Evolutionary conservation across 2,888 invertebrate species (phyloP).

Genomic region (Synanthedon myopaeformis): DNA sequence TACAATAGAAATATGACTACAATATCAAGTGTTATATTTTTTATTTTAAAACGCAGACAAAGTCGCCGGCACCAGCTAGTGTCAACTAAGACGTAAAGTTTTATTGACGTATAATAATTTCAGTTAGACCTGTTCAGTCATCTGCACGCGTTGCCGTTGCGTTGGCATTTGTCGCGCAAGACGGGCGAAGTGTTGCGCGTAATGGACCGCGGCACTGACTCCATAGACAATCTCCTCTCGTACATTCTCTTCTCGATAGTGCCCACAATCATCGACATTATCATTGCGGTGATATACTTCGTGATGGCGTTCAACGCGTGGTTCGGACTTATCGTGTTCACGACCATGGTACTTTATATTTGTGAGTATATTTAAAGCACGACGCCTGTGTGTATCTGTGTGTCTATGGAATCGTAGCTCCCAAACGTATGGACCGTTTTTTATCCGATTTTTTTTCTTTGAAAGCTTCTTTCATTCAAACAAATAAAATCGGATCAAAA

Average conservation of each 20-base stretch:
- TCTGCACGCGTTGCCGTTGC: slow-evolving; percentile 88
- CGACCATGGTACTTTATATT: slow-evolving; percentile 93
- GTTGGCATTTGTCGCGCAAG: slow-evolving; percentile 95
- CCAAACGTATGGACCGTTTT: no score
- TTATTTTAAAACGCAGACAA: no score
- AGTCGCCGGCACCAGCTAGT: slow-evolving; percentile 2
- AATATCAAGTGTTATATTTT: no score
- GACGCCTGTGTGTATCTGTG: no score
- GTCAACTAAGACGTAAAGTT: slow-evolving; percentile 22
- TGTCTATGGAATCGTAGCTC: no score
- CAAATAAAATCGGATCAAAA: no score
- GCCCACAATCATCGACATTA: slow-evolving; percentile 92
- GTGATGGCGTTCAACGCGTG: slow-evolving; percentile 88
- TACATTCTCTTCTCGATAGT: slow-evolving; percentile 93
- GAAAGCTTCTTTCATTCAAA: no score
- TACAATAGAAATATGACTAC: no score
- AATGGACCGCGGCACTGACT: slow-evolving; percentile 97
- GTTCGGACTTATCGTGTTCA: slow-evolving; percentile 95
- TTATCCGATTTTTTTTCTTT: no score
- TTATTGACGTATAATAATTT: slow-evolving; percentile 16
- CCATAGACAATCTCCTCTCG: slow-evolving; percentile 92
- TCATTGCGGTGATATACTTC: slow-evolving; percentile 92
- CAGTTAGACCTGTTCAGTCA: slow-evolving; percentile 87
- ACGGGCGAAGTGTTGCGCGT: slow-evolving; percentile 96
- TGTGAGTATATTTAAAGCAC: slow-evolving; percentile 69